A percentile compares a stretch with the other conserved stretches of the same genome.
Evolutionary conservation across 2,113 vertebrate species (phyloP).

Genomic region (Scophthalmus maximus): DNA sequence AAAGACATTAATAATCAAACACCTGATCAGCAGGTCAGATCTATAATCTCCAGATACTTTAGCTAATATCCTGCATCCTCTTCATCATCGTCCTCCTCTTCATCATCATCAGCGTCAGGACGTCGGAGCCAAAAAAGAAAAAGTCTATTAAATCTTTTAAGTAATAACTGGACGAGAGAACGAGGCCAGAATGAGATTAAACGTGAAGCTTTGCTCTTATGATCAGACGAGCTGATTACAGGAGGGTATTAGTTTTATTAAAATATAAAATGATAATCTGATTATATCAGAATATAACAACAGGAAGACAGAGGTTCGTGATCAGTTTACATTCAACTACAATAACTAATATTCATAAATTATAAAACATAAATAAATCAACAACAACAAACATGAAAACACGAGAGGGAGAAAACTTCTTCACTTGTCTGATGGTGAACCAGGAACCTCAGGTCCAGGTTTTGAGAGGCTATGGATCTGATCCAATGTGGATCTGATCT

Average conservation of each 20-base stretch:
- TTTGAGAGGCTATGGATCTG: too few relatives aligned
- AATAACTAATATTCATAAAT: neutral
- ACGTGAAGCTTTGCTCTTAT: conserved; percentile 54
- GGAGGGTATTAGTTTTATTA: neutral
- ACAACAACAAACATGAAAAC: too few relatives aligned
- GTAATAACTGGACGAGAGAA: conserved; percentile 40
- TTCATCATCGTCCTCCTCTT: neutral
- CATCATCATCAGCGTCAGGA: neutral
- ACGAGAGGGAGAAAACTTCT: too few relatives aligned
- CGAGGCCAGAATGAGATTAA: conserved; percentile 46
- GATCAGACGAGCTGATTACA: conserved; percentile 49
- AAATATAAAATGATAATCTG: neutral
- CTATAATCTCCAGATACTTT: neutral
- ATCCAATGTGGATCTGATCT: too few relatives aligned
- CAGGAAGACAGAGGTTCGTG: neutral
- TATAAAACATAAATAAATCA: too few relatives aligned
- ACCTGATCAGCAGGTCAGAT: neutral
- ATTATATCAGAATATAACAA: neutral
- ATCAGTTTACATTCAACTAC: neutral
- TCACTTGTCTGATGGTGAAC: too few relatives aligned
- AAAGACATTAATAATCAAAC: neutral
- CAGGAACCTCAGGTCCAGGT: too few relatives aligned
- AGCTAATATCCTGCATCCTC: neutral
- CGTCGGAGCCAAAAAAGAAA: neutral
- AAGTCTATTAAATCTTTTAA: conserved; percentile 50